Evolutionary conservation across 2,888 invertebrate genomes (phyloP), one percentile per base, ranked within the genome.

Genomic region (Nymphalis c-album): DNA sequence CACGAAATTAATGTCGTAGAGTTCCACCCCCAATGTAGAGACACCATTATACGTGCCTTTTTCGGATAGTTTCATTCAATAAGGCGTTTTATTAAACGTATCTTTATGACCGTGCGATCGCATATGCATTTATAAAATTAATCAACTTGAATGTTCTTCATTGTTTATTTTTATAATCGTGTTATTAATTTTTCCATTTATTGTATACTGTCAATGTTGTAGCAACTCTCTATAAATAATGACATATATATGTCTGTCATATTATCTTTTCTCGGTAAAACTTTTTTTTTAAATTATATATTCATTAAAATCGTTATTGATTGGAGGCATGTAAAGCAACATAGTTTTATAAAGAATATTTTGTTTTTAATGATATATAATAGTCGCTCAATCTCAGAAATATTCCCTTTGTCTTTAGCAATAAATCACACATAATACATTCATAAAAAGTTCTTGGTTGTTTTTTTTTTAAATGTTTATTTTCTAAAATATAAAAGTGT

Each of bases 1-100:
- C 95, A 94, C 95, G 94, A 95, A 95, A 95, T 95, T 95, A 95
- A 96, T 96, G 95, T 95, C 95, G 92, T 90, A 85, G 88, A 90
- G 91, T 83, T 87, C 90, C 93, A 93, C 93, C 94, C 94, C 93
- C 87, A 76, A 79, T 74, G 81, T 84, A 79, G 73, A 72, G 86
- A 84, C 84, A 77, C 91, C 88, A 87, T 77, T 63, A 67, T 63
- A 74, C 73, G 60, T 77, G 76, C 75, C 67, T 60, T 62, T 67
- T 67, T 60, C 48, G 68, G 69, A 68, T 26, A 55, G 59, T 67
- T 65, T 64, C 63, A 61, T 51, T 63, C 47, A 40, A 31, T 55
- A 31, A 6, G 55, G 31, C 55, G n/a, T 22, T 60, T 50, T 58
- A 47, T 51, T 55, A n/a, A 46, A 35, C 40, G 59, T 20, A 40